phyloP scores from a whole-genome alignment of 2,797 vertebrate species.

The Australoheros facetus region DNA sequence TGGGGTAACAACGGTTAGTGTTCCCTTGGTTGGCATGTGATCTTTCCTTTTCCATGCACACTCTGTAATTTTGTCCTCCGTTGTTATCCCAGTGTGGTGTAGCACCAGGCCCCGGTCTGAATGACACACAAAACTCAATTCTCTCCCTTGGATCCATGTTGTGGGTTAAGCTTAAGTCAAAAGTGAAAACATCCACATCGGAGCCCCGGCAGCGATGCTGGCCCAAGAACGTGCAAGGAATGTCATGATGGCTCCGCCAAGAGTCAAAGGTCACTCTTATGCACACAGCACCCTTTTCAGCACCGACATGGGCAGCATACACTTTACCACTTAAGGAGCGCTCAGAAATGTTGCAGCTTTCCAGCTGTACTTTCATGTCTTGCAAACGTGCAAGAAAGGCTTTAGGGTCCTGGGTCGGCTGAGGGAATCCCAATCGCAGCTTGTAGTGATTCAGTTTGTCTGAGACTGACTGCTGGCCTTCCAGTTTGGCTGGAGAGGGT shows the following conservation, averaged over 20 bases:
- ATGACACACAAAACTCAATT: slow-evolving; percentile 78
- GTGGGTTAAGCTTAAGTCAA: slow-evolving; percentile 74
- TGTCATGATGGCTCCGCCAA: slow-evolving; percentile 79
- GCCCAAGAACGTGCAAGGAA: slow-evolving; percentile 73
- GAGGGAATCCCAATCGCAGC: slow-evolving; percentile 75
- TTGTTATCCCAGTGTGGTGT: slow-evolving; percentile 77
- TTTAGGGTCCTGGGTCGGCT: slow-evolving; percentile 61
- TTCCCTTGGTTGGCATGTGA: neutral
- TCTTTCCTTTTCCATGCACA: slow-evolving; percentile 54
- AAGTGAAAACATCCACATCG: slow-evolving; percentile 75
- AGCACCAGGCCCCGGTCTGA: slow-evolving; percentile 52
- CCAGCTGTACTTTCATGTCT: slow-evolving; percentile 70
- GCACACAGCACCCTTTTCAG: slow-evolving; percentile 67
- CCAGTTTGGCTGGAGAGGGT: slow-evolving; percentile 12
- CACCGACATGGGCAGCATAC: slow-evolving; percentile 63
- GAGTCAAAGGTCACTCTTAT: slow-evolving; percentile 80
- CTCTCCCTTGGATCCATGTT: slow-evolving; percentile 39
- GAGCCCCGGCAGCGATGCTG: slow-evolving; percentile 31
- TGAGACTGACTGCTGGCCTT: slow-evolving; percentile 6
- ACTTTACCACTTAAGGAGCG: slow-evolving; percentile 75
- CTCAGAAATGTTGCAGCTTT: slow-evolving; percentile 79
- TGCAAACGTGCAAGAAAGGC: slow-evolving; percentile 61
- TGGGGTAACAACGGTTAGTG: neutral
- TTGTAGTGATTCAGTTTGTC: slow-evolving; percentile 22
- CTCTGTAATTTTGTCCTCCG: slow-evolving; percentile 77